Base-by-base conservation (phyloP, 2,797 vertebrate genomes). In the Benthosema pterotum region DNA sequence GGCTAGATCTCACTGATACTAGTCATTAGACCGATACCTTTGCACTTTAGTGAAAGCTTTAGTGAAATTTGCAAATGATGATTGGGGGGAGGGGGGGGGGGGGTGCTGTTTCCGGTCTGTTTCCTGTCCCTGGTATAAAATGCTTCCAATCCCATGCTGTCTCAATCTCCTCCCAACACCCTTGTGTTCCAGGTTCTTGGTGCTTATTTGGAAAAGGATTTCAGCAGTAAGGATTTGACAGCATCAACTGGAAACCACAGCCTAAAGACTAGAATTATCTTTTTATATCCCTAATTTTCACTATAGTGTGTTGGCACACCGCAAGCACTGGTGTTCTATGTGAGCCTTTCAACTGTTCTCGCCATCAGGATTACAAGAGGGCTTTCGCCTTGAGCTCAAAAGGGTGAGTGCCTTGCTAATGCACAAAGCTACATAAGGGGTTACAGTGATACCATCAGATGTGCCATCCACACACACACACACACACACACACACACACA, bases 361-460 rank as follows among this genome's bases (percentile, higher is more conserved):
- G 70, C 63, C 52, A 16, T 55, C 19, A 8, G 45, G 22, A 16
- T 63, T 62, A 68, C 67, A 69, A 79, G 48, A 57, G 48, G 11
- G 50, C 71, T 69, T 69, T 70, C 68, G 77, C 77, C 25, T 32
- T 54, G 52, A 32, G 57, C 54, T 72, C 52, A 78, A 52, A 74
- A 52, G n/a, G 90, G 93, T 94, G 82, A 92, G 91, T 87, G 51
- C 46, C 46, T 71, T 17, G 14, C 16, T 61, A 57, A 42, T 28
- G 52, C 11, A 62, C 56, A 15, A 5, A 8, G 7, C 43, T 43
- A 15, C 67, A 60, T 45, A 3, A 45, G 0, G 32, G n/a, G 4
- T 25, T 42, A n/a, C n/a, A n/a, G n/a, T n/a, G n/a, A n/a, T n/a
- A n/a, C n/a, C n/a, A n/a, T 14, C 9, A 4, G 11, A 19, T 15